Base-by-base conservation (phyloP, 2,888 invertebrate genomes). In the Sinopyrophorus schimmeli region DNA sequence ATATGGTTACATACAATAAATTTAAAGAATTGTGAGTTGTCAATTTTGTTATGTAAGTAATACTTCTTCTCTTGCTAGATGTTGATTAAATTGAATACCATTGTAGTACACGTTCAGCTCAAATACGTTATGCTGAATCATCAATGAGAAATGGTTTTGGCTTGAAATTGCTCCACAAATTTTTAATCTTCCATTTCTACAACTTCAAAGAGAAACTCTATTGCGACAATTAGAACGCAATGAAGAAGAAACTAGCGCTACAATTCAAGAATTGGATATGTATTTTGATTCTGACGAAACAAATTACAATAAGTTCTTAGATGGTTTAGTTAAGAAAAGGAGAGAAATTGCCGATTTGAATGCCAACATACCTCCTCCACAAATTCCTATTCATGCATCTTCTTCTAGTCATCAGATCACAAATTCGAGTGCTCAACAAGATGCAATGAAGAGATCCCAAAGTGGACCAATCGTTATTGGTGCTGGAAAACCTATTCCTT, bases 101-200 rank as follows among this genome's bases (percentile, higher is more conserved):
- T 35, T 48, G 3, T 23, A 72, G 72, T 47, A 70, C 70, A 41
- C 80, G 82, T 32, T 74, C 79, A 37, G 82, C 82, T 0, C 82
- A 87, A 68, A 81, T 94, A 11, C 80, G 92, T 17, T 94, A 92
- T 69, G 88, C 92, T 0, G 94, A 95, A 72, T 84, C 92, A 0
- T 95, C 94, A 2, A 95, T 96, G 95, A 80, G 92, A 64, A 96
- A 95, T 75, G 94, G 94, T 1, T 96, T 95, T 74, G 97, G 97
- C 2, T 75, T 97, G 42, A 87, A 92, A 67, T 80, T 92, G 53
- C 78, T 97, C 38, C 93, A 97, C 76, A 92, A 92, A 74, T 97
- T 96, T 75, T 87, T 68, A 95, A 93, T 73, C 80, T 97, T 47
- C 96, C 97, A 39, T 97, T 96, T 71, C 77, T 97, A 38, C 86